phyloP scores from a whole-genome alignment of 2,888 invertebrate species.

The Chirona hameri region DNA sequence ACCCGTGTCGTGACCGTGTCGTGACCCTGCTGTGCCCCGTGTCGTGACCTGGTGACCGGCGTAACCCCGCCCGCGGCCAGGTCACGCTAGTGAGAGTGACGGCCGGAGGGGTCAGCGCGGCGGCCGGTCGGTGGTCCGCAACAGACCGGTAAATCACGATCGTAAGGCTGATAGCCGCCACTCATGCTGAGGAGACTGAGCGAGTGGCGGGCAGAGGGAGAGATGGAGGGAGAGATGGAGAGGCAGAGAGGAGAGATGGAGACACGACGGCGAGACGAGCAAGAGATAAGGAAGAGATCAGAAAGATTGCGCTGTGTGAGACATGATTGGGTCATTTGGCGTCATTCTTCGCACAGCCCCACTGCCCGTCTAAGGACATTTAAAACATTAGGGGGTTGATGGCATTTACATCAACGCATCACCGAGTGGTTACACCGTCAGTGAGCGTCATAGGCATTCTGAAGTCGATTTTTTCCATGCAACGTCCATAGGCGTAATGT shows the following conservation, averaged over 20 bases:
- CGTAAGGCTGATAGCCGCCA: background rate
- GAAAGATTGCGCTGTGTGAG: background rate
- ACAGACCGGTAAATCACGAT: background rate
- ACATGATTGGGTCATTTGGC: too few relatives aligned
- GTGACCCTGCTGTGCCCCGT: background rate
- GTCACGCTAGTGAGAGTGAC: background rate
- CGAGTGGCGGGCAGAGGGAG: background rate
- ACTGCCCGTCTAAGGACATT: background rate
- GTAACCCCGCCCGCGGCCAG: background rate
- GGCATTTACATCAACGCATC: too few relatives aligned
- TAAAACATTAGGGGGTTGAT: too few relatives aligned
- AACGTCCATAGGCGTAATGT: too few relatives aligned
- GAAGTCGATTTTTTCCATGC: too few relatives aligned
- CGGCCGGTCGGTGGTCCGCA: background rate
- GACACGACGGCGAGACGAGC: background rate
- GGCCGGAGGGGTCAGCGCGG: background rate
- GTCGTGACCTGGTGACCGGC: background rate
- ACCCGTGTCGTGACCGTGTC: too few relatives aligned
- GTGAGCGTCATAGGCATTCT: too few relatives aligned
- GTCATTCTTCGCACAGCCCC: too few relatives aligned
- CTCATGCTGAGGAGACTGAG: background rate
- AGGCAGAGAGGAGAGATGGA: background rate
- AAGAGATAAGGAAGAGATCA: background rate
- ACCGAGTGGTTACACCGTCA: too few relatives aligned
- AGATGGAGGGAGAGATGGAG: background rate